phyloP scores from a whole-genome alignment of 1,140 invertebrate species.

The Chrysomallon squamiferum region DNA sequence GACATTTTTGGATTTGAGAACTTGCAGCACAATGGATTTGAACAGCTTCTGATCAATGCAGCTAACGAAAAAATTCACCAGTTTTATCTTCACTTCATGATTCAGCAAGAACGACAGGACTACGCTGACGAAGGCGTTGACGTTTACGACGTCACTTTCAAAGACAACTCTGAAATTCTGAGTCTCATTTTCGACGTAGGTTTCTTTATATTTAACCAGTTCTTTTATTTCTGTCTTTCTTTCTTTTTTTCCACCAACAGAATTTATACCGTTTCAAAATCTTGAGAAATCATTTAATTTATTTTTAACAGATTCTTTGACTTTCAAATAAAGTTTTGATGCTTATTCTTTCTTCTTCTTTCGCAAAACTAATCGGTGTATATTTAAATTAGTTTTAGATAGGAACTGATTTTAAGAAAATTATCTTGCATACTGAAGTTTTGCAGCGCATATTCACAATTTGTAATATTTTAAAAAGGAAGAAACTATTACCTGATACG shows the following conservation, averaged over 20 bases:
- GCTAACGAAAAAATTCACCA: conserved; percentile 71
- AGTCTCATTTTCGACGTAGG: conserved; percentile 31
- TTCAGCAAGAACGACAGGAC: conserved; percentile 78
- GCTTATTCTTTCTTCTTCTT: no score
- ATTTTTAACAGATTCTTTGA: background rate
- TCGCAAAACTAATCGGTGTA: no score
- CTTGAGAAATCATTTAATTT: background rate
- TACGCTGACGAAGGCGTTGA: conserved; percentile 81
- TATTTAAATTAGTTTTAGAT: no score
- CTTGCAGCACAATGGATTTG: conserved; percentile 66
- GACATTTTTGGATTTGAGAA: conserved; percentile 56
- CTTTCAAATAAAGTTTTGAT: background rate
- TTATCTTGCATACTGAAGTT: no score
- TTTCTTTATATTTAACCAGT: background rate
- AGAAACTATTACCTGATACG: no score
- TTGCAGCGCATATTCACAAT: no score
- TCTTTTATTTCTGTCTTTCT: background rate
- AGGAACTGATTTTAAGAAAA: no score
- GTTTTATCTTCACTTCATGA: conserved; percentile 81
- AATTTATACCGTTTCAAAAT: background rate
- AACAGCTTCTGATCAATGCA: conserved; percentile 49
- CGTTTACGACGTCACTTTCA: conserved; percentile 70
- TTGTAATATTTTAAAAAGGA: no score
- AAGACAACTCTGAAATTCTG: conserved; percentile 71
- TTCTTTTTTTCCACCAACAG: background rate